Base-by-base conservation (phyloP, 2,113 vertebrate species). In the Patagioenas fasciata region DNA sequence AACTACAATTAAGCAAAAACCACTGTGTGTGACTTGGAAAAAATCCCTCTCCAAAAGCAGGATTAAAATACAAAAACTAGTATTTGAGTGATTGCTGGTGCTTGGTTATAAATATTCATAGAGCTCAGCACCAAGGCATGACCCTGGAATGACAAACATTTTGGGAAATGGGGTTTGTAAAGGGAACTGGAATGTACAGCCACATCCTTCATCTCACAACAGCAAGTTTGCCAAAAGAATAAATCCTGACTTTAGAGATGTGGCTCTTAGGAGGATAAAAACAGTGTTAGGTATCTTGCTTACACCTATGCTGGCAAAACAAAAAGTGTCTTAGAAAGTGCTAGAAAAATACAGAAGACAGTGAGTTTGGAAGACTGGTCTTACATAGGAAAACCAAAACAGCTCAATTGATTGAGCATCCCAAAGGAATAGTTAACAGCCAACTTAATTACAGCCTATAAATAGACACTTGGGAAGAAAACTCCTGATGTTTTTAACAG, bases 81-180 rank as follows among this genome's bases (percentile, higher is more conserved):
- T 47, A 47, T 47, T 47, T 47, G 44, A 47, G 44, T 0, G 0
- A 31, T 57, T 56, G 47, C 28, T 62, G 42, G 16, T 0, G 1
- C 21, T 36, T 56, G 5, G 48, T 61, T 34, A 2, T 26, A 61
- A 58, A 29, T 0, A 0, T 57, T 53, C 0, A 0, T 31, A 64
- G 48, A 60, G 57, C 28, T 81, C 29, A 0, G 0, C 32, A 48
- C 28, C 11, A 32, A 73, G 26, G 29, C 5, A 2, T 12, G 3
- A 71, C 72, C 16, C 11, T n/a, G 10, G n/a, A 34, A 57, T 18
- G 31, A 36, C 11, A 57, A 11, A 32, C 1, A 7, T 57, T 64
- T 66, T 26, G 34, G 42, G 70, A 72, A 82, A 20, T 0, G 0
- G 6, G 10, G 25, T 70, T 88, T 12, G 6, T 51, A 26, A 44